Evolutionary conservation across 2,888 invertebrate species (phyloP), one percentile per base, ranked within the genome.

Genomic region (Cerceris rybyensis): DNA sequence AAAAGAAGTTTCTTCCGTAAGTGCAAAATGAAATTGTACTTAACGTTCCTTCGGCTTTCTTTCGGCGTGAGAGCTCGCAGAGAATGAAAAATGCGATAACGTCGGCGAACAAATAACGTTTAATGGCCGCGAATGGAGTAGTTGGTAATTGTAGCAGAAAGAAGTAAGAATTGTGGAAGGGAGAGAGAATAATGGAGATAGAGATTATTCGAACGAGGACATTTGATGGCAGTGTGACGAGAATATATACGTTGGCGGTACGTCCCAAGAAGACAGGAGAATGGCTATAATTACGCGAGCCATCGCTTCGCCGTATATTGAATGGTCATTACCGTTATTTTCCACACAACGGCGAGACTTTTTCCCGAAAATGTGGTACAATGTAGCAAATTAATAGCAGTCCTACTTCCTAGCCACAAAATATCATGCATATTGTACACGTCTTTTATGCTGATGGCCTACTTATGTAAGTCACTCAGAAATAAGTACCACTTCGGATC

Each of bases 201-300:
- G 43, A 58, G 67, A 67, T 63, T 43, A 77, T 70, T 70, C 59
- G 73, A 68, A 67, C 59, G 50, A 6, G 42, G 55, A 54, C 55
- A 58, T 78, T 78, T 69, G 66, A 70, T 49, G 71, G 28, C 54
- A n/a, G 55, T 55, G 65, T 64, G 72, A 76, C 64, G 61, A 52
- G 68, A 79, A 73, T 78, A 67, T 69, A 70, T 67, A 28, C 28
- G 73, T 39, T 13, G 16, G 49, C 50, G n/a, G n/a, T 57, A 43
- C 46, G 43, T 14, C n/a, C 50, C 52, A 1, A 14, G 2, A 57
- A 50, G 63, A 52, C 78, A 16, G n/a, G 8, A 50, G 52, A 67
- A 79, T 64, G 55, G 16, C 59, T 50, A 59, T 46, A 79, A 78
- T 78, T 78, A 78, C 49, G 50, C 52, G 17, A 64, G 17, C 64